Base-by-base conservation (phyloP, 2,888 invertebrate genomes). In the Rhorus exstirpatorius region DNA sequence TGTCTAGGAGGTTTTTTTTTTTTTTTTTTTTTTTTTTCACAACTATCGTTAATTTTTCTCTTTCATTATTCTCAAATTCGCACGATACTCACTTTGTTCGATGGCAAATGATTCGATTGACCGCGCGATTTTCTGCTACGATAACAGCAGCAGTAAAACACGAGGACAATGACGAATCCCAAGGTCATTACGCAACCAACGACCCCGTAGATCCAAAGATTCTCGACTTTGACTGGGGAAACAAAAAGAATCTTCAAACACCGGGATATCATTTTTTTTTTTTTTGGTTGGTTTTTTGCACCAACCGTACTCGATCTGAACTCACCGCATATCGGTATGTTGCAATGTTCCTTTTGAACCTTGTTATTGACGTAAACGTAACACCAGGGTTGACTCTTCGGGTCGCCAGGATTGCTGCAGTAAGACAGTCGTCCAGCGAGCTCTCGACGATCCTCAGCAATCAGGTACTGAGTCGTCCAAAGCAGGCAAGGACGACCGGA, bases 331-430 rank as follows among this genome's bases (percentile, higher is more conserved):
- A 97, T 97, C 17, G 97, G 97, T 87, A 99, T 96, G 88, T 97
- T 95, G 93, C 99, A 99, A 75, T 95, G 93, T 91, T 98, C 98
- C 89, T 96, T 96, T 85, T 96, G 95, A 87, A 95, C 95, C 88
- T 96, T 96, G 81, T 95, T 96, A 88, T 95, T 95, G 83, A 93
- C 93, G 79, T 95, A 95, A 14, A 96, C 95, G 87, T 96, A 97
- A 93, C 99, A 99, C 97, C 99, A 99, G 0, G 99, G 99, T 86
- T 96, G 96, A 0, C 94, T 91, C 91, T 97, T 96, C 0, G 95
- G 93, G 35, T 96, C 96, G 24, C 97, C 97, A 41, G 99, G 99
- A 93, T 99, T 99, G 82, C 99, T 96, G 92, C 96, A 96, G 92
- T 96, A 98, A 90, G 97, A 98, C 91, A 98, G 98, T 17, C 97